Evolutionary conservation across 2,797 vertebrate species (phyloP).

Genomic region (Notolepis coatsorum): DNA sequence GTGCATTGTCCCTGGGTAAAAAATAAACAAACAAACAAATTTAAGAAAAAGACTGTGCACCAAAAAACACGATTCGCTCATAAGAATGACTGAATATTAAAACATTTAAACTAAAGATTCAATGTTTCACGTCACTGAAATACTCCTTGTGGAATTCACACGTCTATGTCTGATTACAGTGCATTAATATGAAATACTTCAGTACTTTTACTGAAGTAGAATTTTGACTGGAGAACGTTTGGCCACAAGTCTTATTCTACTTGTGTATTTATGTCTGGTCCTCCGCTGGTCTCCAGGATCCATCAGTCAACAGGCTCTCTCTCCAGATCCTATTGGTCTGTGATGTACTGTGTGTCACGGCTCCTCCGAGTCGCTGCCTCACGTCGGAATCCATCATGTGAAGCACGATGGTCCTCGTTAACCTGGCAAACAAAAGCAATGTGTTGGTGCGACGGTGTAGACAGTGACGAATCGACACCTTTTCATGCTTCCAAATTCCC

Average conservation of each 20-base stretch:
- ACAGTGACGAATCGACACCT: slow-evolving; percentile 1
- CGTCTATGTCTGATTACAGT: no score
- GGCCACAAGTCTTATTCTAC: slow-evolving; percentile 10
- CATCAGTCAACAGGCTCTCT: background rate
- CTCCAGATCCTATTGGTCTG: background rate
- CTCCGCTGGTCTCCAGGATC: slow-evolving; percentile 1
- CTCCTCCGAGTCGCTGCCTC: no score
- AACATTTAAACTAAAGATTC: slow-evolving; percentile 1
- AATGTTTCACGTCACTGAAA: slow-evolving; percentile 21
- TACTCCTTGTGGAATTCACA: no score
- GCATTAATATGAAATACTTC: no score
- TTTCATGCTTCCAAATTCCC: background rate
- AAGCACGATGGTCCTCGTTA: background rate
- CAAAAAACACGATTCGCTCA: no score
- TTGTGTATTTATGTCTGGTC: no score
- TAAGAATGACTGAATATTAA: no score
- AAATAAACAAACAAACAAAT: no score
- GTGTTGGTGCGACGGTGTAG: background rate
- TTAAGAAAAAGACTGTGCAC: no score
- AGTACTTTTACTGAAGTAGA: no score
- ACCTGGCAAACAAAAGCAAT: background rate
- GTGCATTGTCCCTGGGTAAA: no score
- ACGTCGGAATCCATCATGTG: background rate
- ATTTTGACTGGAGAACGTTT: background rate
- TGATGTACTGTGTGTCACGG: slow-evolving; percentile 2